Conservation (phyloP, 2,797 vertebrate species). For the Myotis pilosus region DNA sequence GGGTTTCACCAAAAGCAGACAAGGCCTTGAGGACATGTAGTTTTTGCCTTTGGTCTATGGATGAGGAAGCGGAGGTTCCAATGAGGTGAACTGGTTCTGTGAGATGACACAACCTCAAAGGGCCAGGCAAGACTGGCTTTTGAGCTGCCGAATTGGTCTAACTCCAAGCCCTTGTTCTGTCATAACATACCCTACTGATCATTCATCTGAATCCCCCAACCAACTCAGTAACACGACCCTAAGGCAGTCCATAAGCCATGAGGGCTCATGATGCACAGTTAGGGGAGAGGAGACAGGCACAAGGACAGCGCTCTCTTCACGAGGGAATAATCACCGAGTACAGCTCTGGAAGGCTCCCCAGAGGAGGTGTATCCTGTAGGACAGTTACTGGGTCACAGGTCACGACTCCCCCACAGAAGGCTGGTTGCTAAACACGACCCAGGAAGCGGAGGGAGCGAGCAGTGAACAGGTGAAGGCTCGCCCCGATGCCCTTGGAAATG, state of each 20-base stretch:
- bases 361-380: not conserved
- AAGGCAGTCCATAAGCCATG: not conserved
- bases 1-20: slow-evolving; percentile 3
- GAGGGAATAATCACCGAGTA: not conserved
- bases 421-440: not conserved
- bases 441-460: not conserved
- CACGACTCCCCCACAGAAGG: not conserved
- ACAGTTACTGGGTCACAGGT: not conserved
- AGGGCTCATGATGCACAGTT: not conserved
- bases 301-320: not conserved
- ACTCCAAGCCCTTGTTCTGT: not conserved
- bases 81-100: not conserved
- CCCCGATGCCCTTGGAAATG: not conserved
- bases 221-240: not conserved
- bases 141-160: not conserved
- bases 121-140: not conserved
- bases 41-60: not conserved
- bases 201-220: not conserved
- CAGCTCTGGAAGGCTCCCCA: not conserved
- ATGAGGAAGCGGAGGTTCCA: not conserved
- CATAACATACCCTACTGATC: not conserved
- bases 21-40: not conserved
- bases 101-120: accelerated
- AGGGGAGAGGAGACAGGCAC: too few relatives aligned
- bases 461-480: not conserved